Evolutionary conservation across 2,888 invertebrate species (phyloP), one percentile per base, ranked within the genome.

Genomic region (Agrotis exclamationis): DNA sequence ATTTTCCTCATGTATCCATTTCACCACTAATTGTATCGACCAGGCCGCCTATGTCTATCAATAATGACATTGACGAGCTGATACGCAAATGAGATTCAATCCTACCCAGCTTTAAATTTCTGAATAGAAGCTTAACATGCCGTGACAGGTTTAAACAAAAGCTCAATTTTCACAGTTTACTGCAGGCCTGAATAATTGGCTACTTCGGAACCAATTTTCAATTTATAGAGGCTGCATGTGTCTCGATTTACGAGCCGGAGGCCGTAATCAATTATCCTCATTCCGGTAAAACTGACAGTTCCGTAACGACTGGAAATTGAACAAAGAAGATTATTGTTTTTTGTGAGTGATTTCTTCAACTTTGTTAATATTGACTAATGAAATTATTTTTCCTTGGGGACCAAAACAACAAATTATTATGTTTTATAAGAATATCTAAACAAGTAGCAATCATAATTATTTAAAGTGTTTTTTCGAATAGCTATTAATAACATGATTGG

Each of bases 191-290:
- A 50, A 63, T 70, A 54, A 59, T 70, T 59, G 48, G 24, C 33
- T 33, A 20, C 50, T 57, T 57, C 22, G 24, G 16, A 57, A 9
- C 33, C 48, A 28, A 74, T 70, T 70, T 53, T 14, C 56, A 69
- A 58, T 75, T 69, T 44, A 74, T 48, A 48, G 53, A 53, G 13
- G 45, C 28, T 63, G 58, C 51, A 48, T 48, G 51, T 58, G 51
- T 58, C 70, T 58, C 44, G 53, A 69, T 75, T 74, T 75, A 57
- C 51, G 57, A 67, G 22, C 48, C 9, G 4, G 20, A 62, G n/a
- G 24, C 50, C 51, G 58, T 51, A 28, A 28, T 53, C 22, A 50
- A 53, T 69, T 74, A 75, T 70, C 22, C 47, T 22, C 14, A 28
- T 54, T 75, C 39, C 7, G 13, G 24, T 57, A 20, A 50, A 56